Evolutionary conservation across 2,113 vertebrate genomes (phyloP).

Genomic region (Cebidichthys violaceus): DNA sequence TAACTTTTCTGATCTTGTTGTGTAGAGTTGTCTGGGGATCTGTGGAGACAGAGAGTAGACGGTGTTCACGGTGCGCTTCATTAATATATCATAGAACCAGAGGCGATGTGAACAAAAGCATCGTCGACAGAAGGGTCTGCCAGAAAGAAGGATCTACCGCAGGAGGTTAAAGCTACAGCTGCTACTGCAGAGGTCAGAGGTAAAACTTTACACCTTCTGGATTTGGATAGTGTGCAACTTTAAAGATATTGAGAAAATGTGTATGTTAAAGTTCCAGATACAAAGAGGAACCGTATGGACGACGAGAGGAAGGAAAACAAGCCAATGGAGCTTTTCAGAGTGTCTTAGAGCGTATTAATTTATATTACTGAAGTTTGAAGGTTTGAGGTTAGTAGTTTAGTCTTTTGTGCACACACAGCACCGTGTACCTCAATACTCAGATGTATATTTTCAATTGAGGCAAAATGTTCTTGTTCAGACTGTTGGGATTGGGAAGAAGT

Average conservation of each 20-base stretch:
- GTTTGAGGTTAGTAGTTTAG: constrained; percentile 60
- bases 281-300: not conserved
- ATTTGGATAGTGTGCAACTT: not conserved
- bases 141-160: constrained; percentile 9
- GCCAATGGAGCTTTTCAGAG: not conserved
- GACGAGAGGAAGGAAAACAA: not conserved
- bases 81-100: constrained; percentile 26
- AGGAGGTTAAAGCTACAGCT: constrained; percentile 14
- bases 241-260: not conserved
- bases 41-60: constrained; percentile 67
- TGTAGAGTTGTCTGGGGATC: constrained; percentile 87
- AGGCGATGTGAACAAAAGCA: constrained; percentile 31
- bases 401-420: constrained; percentile 47
- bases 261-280: not conserved
- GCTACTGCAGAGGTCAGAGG: constrained; percentile 6
- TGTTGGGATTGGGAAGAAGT: constrained; percentile 78
- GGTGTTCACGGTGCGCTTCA: constrained; percentile 33
- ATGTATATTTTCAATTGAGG: constrained; percentile 82
- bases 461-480: constrained; percentile 78
- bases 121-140: not conserved
- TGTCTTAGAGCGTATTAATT: constrained; percentile 20
- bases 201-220: constrained; percentile 1
- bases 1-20: constrained; percentile 85
- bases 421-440: constrained; percentile 83
- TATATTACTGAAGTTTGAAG: constrained; percentile 4